These are phyloP conservation scores for Oreochromis aureus DNA, from an alignment of 2,113 vertebrate species.

Conservation along the genomic window DNA sequence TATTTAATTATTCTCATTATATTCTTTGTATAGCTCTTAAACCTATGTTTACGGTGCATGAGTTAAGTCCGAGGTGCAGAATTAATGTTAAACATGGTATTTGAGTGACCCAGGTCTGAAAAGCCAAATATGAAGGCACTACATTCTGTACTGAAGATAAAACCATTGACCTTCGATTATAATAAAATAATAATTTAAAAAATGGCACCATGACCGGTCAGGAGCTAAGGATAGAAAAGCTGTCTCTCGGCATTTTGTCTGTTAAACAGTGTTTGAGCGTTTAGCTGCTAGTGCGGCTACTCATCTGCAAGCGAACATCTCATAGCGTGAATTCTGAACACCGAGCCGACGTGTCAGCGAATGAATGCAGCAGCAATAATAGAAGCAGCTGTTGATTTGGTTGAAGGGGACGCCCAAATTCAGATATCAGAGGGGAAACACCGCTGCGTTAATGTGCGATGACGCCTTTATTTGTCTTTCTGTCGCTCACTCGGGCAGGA, in stretches of 20 bases:
- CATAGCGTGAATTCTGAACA: neutral
- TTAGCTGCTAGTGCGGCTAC: neutral
- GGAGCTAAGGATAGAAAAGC: neutral
- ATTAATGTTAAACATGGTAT: neutral
- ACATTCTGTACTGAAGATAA: neutral
- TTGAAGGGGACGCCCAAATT: neutral
- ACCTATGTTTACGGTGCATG: neutral
- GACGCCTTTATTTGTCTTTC: neutral
- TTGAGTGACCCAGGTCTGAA: neutral
- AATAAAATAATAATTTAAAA: neutral
- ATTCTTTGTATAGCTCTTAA: neutral
- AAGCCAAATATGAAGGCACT: fast-evolving
- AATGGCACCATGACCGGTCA: fast-evolving
- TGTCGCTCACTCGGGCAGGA: neutral
- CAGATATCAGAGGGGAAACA: neutral
- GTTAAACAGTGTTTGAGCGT: neutral
- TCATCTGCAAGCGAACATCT: neutral
- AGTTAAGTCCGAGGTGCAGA: neutral
- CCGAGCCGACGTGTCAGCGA: neutral
- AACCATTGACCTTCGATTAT: neutral
- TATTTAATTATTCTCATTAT: neutral
- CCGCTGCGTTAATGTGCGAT: neutral
- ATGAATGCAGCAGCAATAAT: neutral
- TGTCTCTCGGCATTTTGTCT: fast-evolving
- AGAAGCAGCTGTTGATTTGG: neutral